phyloP scores from a whole-genome alignment of 2,888 invertebrate genomes.

The Acleris holmiana region DNA sequence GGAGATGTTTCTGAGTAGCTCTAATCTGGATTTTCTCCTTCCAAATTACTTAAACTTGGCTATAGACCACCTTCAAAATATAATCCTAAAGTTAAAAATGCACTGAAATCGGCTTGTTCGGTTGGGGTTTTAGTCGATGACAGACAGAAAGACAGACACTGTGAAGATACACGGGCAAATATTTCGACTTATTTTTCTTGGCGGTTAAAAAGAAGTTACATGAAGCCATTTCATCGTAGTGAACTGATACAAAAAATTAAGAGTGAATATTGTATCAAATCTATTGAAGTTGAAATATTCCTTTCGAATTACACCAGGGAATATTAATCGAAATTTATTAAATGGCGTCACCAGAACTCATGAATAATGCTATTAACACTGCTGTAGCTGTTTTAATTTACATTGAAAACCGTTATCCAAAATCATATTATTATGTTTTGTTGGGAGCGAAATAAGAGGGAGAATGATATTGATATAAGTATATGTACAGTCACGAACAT shows the following conservation, averaged over 20 bases:
- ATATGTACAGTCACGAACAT: background rate
- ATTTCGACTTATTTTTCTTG: no score
- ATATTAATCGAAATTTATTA: conserved; percentile 32
- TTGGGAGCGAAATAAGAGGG: conserved; percentile 1
- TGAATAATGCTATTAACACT: conserved; percentile 37
- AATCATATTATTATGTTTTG: conserved; percentile 23
- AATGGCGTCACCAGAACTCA: conserved; percentile 21
- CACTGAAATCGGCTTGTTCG: no score
- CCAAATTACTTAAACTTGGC: no score
- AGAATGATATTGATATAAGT: background rate
- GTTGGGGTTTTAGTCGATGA: no score
- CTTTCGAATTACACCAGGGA: conserved; percentile 9
- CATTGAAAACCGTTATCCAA: conserved; percentile 21
- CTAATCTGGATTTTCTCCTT: no score
- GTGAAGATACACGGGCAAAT: no score
- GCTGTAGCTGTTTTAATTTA: conserved; percentile 19
- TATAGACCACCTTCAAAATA: no score
- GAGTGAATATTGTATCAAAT: background rate
- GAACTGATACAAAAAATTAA: background rate
- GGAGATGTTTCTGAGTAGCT: no score
- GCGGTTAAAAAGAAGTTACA: no score
- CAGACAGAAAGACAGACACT: no score
- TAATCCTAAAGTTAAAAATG: no score
- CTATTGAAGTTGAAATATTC: conserved; percentile 18
- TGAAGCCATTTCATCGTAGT: no score